A percentile compares a stretch with the other conserved stretches of the same genome.
These are phyloP conservation scores for Leptinotarsa defecta DNA, from an alignment of 1,140 invertebrate species.

Conservation along the genomic window DNA sequence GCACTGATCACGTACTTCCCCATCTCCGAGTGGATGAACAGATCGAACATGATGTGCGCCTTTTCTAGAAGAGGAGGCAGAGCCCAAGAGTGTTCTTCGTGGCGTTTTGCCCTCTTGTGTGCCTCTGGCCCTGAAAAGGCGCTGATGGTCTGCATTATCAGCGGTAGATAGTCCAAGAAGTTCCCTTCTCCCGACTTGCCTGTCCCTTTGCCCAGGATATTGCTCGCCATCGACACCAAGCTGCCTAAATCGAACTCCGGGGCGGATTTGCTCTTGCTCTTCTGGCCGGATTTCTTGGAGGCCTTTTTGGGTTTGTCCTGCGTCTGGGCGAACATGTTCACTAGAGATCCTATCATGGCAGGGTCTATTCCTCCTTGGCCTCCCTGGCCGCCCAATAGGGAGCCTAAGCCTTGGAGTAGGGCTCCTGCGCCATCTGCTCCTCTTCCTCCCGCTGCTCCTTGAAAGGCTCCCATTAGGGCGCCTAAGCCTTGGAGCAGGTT, in stretches of 20 bases:
- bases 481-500: slow-evolving; percentile 4
- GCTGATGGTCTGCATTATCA: slow-evolving; percentile 34
- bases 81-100: slow-evolving; percentile 73
- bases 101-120: slow-evolving; percentile 63
- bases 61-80: slow-evolving; percentile 76
- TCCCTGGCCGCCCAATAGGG: slow-evolving; percentile 30
- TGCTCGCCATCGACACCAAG: slow-evolving; percentile 34
- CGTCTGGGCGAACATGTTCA: slow-evolving; percentile 52
- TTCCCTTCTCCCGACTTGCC: slow-evolving; percentile 8
- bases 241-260: slow-evolving; percentile 36
- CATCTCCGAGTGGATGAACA: slow-evolving; percentile 77
- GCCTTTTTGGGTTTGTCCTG: slow-evolving; percentile 15
- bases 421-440: neutral
- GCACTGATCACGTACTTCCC: slow-evolving; percentile 74
- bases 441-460: neutral
- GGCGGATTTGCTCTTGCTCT: slow-evolving; percentile 20
- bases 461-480: slow-evolving; percentile 11
- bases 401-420: slow-evolving; percentile 26
- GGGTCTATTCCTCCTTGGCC: slow-evolving; percentile 53
- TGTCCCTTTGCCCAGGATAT: slow-evolving; percentile 20
- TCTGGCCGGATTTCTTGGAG: slow-evolving; percentile 11
- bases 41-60: slow-evolving; percentile 74
- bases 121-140: slow-evolving; percentile 56
- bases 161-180: slow-evolving; percentile 36
- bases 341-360: slow-evolving; percentile 56